These are phyloP conservation scores for Chrysina gloriosa DNA, from an alignment of 2,888 invertebrate species.

Conservation along the genomic window DNA sequence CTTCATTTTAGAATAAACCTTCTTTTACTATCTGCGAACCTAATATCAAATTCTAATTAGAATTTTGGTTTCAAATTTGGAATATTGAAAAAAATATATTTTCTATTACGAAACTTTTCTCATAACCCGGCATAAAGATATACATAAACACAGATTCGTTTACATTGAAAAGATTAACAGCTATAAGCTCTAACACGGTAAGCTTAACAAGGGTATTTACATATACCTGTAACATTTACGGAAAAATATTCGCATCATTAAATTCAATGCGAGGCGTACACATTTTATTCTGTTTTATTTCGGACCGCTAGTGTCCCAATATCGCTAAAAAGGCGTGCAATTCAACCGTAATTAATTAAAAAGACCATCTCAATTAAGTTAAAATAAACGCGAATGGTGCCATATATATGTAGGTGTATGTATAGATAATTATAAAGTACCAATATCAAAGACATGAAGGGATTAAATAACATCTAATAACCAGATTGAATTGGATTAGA, in stretches of 20 bases:
- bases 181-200: background rate
- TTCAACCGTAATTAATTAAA: conserved; percentile 25
- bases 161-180: background rate
- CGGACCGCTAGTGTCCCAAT: background rate
- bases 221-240: background rate
- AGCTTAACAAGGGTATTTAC: background rate
- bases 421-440: conserved; percentile 23
- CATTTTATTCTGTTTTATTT: background rate
- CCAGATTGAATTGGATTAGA: conserved; percentile 26
- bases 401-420: background rate
- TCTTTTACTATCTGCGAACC: no score
- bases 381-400: conserved; percentile 4
- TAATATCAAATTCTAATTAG: no score
- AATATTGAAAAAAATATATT: background rate
- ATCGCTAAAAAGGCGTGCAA: background rate
- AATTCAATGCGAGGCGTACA: background rate
- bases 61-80: no score
- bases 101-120: no score
- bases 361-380: conserved; percentile 19
- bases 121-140: background rate
- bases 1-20: no score
- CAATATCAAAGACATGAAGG: conserved; percentile 20
- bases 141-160: background rate
- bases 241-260: conserved; percentile 11
- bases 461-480: conserved; percentile 25